These are phyloP conservation scores for Rousettus leschenaultii DNA, from an alignment of 2,113 vertebrate genomes.

Conservation along the genomic window DNA sequence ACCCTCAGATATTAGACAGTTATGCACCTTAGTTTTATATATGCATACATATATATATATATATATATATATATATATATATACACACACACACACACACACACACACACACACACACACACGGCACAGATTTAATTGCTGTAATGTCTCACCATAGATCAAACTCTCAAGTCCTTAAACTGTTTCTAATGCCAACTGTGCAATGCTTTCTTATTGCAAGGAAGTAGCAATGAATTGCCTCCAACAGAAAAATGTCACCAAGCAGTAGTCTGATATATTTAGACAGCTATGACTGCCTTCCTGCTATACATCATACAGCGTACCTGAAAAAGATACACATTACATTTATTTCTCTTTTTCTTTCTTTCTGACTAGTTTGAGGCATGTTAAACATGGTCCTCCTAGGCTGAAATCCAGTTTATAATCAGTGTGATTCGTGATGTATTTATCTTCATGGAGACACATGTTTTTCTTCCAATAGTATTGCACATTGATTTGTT, in stretches of 20 bases:
- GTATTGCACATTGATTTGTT: background rate
- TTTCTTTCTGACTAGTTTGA: background rate
- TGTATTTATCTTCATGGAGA: background rate
- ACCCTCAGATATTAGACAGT: background rate
- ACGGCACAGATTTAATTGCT: background rate
- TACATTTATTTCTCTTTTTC: background rate
- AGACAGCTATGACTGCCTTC: background rate
- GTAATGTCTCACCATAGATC: slow-evolving; percentile 6
- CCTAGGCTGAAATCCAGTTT: background rate
- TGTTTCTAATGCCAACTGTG: background rate
- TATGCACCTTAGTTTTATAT: background rate
- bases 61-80: too few relatives aligned
- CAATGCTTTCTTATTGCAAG: background rate
- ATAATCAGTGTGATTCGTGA: background rate
- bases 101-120: too few relatives aligned
- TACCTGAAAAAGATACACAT: background rate
- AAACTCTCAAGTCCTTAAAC: background rate
- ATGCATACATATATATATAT: too few relatives aligned
- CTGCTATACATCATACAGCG: background rate
- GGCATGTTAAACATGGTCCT: background rate
- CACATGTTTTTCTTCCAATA: background rate
- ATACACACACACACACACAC: too few relatives aligned
- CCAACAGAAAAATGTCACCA: slow-evolving; percentile 1
- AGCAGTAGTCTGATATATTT: background rate
- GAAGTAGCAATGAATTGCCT: slow-evolving; percentile 24